Evolutionary conservation across 2,113 vertebrate species (phyloP), one percentile per base, ranked within the genome.

Genomic region (Microcebus tavaratra): DNA sequence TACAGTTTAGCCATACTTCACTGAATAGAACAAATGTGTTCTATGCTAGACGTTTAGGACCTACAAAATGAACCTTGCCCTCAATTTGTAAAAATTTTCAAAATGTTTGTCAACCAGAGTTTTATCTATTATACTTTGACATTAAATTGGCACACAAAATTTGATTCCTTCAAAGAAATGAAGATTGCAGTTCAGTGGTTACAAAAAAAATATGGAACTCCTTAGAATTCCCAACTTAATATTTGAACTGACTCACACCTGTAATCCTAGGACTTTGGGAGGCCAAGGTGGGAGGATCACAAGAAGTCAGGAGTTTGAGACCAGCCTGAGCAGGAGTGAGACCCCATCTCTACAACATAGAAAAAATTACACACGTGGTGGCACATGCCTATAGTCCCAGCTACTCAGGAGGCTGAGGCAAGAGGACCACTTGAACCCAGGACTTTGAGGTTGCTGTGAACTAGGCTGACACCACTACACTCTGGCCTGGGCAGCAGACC

Each of bases 101-200:
- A n/a, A 75, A 39, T 88, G 39, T 94, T 85, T 89, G 61, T 68
- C 88, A 91, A 85, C 36, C 91, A 61, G 83, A 88, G 34, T 85
- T 82, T 89, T 81, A 27, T 70, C 2, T 42, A 76, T 93, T 89
- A 29, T 68, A 85, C 31, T 70, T 85, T 76, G 81, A 72, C 75
- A 73, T 73, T 97, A 91, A 97, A 97, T 87, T 57, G 45, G 76
- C 70, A 90, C 82, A 57, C 42, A 63, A 48, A 83, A 78, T n/a
- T 65, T 86, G 65, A 84, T 68, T 65, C 45, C 79, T 80, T 65
- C 21, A 29, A 88, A 90, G 18, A 36, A 67, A 29, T 59, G 29
- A 61, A 29, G 14, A 53, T 63, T 17, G 29, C 59, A 79, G n/a
- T 55, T 94, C 11, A 9, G 27, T 39, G 59, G 42, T 83, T 23